Conservation (phyloP, 2,888 invertebrate genomes). For the Vanessa cardui region DNA sequence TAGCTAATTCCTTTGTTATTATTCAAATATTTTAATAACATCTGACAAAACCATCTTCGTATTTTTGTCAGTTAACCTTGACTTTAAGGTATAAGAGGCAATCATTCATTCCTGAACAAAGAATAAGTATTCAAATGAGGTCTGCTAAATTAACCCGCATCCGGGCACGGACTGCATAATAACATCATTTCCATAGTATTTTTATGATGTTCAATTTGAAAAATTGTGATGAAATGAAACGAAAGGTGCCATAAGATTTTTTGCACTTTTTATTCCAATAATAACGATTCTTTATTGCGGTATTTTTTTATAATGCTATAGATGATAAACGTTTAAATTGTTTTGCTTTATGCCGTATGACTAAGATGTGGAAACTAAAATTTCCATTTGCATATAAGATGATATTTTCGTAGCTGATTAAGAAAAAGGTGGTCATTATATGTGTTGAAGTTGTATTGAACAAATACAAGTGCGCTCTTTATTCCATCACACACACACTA, state of each 20-base stretch:
- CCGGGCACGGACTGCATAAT: slow-evolving; percentile 31
- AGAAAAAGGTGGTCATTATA: no score
- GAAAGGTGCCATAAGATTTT: not conserved
- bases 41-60: not conserved
- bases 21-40: not conserved
- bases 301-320: no score
- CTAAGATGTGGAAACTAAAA: no score
- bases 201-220: slow-evolving; percentile 17
- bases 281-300: no score
- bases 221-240: not conserved
- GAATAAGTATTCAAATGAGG: slow-evolving; percentile 39
- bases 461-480: no score
- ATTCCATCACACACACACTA: no score
- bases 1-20: not conserved
- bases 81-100: slow-evolving; percentile 23
- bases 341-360: no score
- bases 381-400: no score
- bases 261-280: not conserved
- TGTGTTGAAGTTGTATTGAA: no score
- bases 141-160: slow-evolving; percentile 32
- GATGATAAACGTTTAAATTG: no score
- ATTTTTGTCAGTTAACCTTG: slow-evolving; percentile 5
- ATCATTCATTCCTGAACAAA: slow-evolving; percentile 35
- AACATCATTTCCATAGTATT: slow-evolving; percentile 28
- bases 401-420: no score